Evolutionary conservation across 1,140 invertebrate species (phyloP).

Genomic region (Neodiprion fabricii): DNA sequence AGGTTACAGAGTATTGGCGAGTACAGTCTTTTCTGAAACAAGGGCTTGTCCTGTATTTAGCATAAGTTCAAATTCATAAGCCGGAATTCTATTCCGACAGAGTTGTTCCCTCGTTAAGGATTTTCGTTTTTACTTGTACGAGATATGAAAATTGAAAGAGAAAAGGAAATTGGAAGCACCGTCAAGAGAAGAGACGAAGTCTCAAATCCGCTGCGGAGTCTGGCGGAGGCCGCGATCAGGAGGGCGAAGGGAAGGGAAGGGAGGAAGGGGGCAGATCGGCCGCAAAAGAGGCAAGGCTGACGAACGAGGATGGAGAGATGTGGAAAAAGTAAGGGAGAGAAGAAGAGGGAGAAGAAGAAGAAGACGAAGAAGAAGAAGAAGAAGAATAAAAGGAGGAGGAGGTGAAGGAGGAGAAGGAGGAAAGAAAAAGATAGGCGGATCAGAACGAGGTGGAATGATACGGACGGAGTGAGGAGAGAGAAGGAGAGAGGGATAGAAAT

Average conservation of each 20-base stretch:
- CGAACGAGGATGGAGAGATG: background rate
- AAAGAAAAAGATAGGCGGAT: background rate
- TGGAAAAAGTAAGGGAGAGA: background rate
- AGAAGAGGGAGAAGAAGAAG: background rate
- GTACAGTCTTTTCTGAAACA: no score
- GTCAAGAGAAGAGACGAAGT: background rate
- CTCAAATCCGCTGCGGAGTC: background rate
- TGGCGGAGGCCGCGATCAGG: conserved; percentile 29
- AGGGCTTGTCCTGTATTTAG: no score
- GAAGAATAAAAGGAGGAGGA: background rate
- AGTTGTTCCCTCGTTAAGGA: background rate
- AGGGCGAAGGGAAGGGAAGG: conserved; percentile 28
- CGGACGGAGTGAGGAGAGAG: conserved; percentile 18
- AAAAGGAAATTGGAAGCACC: background rate
- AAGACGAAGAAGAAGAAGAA: background rate
- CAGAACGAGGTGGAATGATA: conserved; percentile 10
- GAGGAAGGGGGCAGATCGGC: conserved; percentile 28
- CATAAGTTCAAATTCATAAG: no score
- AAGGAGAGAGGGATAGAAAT: conserved; percentile 20
- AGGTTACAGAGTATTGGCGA: no score
- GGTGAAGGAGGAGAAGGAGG: background rate
- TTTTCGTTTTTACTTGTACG: background rate
- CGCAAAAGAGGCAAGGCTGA: background rate
- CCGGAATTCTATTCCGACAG: no score
- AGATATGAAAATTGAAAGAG: background rate